These are phyloP conservation scores for Rissa tridactyla DNA, from an alignment of 2,113 vertebrate genomes.

Conservation along the genomic window DNA sequence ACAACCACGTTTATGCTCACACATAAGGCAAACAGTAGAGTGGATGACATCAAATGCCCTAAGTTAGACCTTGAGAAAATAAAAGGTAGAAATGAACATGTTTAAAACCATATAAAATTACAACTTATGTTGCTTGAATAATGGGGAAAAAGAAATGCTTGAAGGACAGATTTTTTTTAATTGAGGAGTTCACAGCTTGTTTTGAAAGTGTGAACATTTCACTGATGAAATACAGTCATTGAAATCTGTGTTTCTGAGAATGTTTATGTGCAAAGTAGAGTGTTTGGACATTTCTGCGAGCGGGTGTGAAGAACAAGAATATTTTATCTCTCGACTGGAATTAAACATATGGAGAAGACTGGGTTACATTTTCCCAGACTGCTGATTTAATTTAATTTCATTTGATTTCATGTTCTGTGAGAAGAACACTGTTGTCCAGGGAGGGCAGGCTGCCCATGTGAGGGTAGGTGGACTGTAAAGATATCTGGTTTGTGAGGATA, in stretches of 20 bases:
- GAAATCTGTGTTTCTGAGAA: not conserved
- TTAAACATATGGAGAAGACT: not conserved
- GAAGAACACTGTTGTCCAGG: not conserved
- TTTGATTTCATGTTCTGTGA: not conserved
- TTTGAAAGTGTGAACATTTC: conserved; percentile 2
- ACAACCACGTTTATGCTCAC: not conserved
- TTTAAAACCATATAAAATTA: not conserved
- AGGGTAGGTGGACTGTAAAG: not conserved
- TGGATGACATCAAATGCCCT: not conserved
- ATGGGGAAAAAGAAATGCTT: not conserved
- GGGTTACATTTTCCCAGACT: not conserved
- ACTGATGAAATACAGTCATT: not conserved
- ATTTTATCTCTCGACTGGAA: not conserved
- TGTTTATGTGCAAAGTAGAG: not conserved
- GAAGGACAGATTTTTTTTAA: not conserved
- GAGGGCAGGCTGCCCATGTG: rapidly evolving
- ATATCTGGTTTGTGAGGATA: not conserved
- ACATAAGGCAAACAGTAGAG: not conserved
- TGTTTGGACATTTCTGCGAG: conserved; percentile 28
- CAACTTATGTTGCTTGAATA: not conserved
- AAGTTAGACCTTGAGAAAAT: not conserved
- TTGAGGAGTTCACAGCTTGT: not conserved
- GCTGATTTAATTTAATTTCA: not conserved
- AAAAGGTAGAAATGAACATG: not conserved
- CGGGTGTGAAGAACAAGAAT: not conserved